Evolutionary conservation across 2,797 vertebrate species (phyloP), one percentile per base, ranked within the genome.

Genomic region (Mormyrops boulengeri): DNA sequence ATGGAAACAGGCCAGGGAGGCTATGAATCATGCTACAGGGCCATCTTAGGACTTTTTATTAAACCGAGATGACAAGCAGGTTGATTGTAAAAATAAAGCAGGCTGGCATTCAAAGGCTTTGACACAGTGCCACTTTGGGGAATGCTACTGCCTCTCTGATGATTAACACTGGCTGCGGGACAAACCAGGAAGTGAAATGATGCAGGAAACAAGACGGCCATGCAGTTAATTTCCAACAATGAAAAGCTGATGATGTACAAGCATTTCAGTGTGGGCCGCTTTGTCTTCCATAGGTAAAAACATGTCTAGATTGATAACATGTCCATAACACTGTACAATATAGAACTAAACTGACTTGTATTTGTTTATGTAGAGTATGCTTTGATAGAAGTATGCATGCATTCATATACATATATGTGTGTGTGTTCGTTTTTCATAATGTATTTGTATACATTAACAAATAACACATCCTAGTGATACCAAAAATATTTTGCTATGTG

Each of bases 241-340:
- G 92, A 93, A 91, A 92, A 90, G 19, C 90, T 5, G 90, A 87
- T 92, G 92, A 94, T 91, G 53, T 91, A 90, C 84, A 73, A 19
- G 47, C 49, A 3, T 66, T 52, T 86, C 6, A 86, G 47, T 19
- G 19, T 11, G 47, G 9, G 41, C 84, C 5, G 8, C 49, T 30
- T 80, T 85, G 30, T 30, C 53, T 47, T 14, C 14, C 52, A 85
- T 49, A 57, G 80, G 3, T 30, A 53, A 22, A 52, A 44, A 12
- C n/a, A 49, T 17, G 55, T 44, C 85, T 85, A n/a, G 30, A 66
- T 19, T 62, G 14, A 62, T 62, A 84, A 60, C 38, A 89, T 38
- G 6, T 85, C 82, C 49, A 49, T 26, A 52, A 85, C 82, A 50
- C n/a, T 85, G 11, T n/a, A 22, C n/a, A 80, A 80, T 80, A 44